Conservation (phyloP, 1,140 invertebrate species). For the Lordiphosa clarofinis region DNA sequence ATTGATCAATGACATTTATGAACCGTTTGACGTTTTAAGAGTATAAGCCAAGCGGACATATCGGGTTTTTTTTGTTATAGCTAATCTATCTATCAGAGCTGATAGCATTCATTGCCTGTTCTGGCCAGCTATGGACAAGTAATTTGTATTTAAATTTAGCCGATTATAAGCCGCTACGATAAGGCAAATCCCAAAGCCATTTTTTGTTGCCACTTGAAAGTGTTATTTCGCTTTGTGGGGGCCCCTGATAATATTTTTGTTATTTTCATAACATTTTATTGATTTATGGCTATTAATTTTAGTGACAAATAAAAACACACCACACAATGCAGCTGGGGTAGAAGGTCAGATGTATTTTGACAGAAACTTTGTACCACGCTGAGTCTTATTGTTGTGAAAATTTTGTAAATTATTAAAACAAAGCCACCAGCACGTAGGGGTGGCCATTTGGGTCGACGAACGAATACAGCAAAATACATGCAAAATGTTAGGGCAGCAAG, state of each 20-base stretch:
- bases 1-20: constrained; percentile 18
- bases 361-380: no score
- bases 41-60: constrained; percentile 26
- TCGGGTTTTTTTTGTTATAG: constrained; percentile 14
- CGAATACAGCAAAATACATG: no score
- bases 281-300: constrained; percentile 37
- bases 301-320: neutral
- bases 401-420: no score
- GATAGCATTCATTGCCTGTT: constrained; percentile 18
- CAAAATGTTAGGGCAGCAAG: no score
- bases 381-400: no score
- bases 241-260: constrained; percentile 28
- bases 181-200: constrained; percentile 7
- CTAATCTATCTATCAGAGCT: constrained; percentile 7
- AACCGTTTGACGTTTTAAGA: constrained; percentile 22
- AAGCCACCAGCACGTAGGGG: no score
- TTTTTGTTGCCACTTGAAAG: constrained; percentile 23
- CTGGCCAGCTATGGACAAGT: constrained; percentile 26
- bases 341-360: no score
- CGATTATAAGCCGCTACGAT: constrained; percentile 1
- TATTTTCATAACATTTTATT: constrained; percentile 51
- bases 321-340: no score
- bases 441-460: no score
- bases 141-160: constrained; percentile 45
- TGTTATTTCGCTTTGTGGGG: constrained; percentile 21